phyloP scores from a whole-genome alignment of 2,888 invertebrate species.

The Sipha maydis region DNA sequence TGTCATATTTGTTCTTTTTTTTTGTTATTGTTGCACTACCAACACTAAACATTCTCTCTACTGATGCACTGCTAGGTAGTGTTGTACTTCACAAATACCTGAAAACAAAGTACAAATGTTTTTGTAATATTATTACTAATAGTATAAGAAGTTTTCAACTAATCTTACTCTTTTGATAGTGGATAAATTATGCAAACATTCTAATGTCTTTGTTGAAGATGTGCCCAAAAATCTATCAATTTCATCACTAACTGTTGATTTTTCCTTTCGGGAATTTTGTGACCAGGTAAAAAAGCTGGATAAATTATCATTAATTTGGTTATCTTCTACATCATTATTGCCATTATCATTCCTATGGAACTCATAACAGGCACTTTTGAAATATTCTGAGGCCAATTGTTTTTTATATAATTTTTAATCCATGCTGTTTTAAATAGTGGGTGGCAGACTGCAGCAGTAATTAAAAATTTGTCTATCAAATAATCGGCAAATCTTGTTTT shows the following conservation, averaged over 20 bases:
- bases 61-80: too few species aligned
- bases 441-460: slow-evolving; percentile 3
- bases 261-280: slow-evolving; percentile 6
- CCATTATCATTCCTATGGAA: not conserved
- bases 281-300: slow-evolving; percentile 13
- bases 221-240: slow-evolving; percentile 11
- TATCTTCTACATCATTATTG: slow-evolving; percentile 4
- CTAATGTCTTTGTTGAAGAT: slow-evolving; percentile 7
- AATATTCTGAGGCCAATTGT: slow-evolving; percentile 31
- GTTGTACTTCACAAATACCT: too few species aligned
- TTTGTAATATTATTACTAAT: not conserved
- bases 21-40: too few species aligned
- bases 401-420: slow-evolving; percentile 2
- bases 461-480: slow-evolving; percentile 19
- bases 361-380: slow-evolving; percentile 21
- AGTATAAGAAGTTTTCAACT: not conserved
- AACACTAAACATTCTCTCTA: too few species aligned
- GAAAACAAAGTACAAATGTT: not conserved
- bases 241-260: slow-evolving; percentile 21
- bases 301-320: slow-evolving; percentile 5
- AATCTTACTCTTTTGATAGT: not conserved
- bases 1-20: too few species aligned
- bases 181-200: not conserved
- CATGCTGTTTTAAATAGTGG: slow-evolving; percentile 23
- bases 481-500: not conserved